Conservation (phyloP, 2,113 vertebrate species). For the Albula glossodonta region DNA sequence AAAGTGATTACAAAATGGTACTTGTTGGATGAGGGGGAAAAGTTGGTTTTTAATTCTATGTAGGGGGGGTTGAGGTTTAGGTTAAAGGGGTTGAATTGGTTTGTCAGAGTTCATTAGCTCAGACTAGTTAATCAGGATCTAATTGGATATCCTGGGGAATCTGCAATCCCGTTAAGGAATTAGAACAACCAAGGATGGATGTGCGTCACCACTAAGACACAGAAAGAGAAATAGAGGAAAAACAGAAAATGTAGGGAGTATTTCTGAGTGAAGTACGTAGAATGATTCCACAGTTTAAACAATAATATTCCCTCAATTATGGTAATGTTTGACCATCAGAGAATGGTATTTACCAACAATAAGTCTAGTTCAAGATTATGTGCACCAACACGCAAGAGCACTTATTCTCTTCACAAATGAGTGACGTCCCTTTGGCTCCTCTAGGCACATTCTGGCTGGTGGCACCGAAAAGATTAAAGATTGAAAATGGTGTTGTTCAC, state of each 20-base stretch:
- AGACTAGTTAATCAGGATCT: slow-evolving; percentile 66
- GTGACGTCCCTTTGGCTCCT: too few species aligned
- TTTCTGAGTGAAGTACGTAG: neutral
- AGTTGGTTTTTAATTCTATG: slow-evolving; percentile 22
- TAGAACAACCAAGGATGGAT: slow-evolving; percentile 57
- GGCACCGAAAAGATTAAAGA: neutral
- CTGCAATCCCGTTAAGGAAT: slow-evolving; percentile 70
- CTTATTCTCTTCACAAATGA: neutral
- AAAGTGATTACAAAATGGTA: neutral
- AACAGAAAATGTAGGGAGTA: slow-evolving; percentile 30
- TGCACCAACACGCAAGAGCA: neutral
- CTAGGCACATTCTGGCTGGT: too few species aligned
- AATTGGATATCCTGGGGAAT: slow-evolving; percentile 70
- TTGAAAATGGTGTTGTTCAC: neutral
- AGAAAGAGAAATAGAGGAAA: slow-evolving; percentile 17
- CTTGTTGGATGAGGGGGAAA: slow-evolving; percentile 14
- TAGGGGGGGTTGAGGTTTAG: slow-evolving; percentile 11
- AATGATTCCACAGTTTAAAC: neutral
- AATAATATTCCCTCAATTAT: too few species aligned
- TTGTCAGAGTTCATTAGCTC: slow-evolving; percentile 68
- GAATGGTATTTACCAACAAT: too few species aligned
- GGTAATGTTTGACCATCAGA: too few species aligned
- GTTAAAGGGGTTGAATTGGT: slow-evolving; percentile 52
- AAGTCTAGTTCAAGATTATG: neutral
- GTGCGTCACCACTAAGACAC: slow-evolving; percentile 63